Evolutionary conservation across 2,888 invertebrate genomes (phyloP).

Genomic region (Oasisia sp.): DNA sequence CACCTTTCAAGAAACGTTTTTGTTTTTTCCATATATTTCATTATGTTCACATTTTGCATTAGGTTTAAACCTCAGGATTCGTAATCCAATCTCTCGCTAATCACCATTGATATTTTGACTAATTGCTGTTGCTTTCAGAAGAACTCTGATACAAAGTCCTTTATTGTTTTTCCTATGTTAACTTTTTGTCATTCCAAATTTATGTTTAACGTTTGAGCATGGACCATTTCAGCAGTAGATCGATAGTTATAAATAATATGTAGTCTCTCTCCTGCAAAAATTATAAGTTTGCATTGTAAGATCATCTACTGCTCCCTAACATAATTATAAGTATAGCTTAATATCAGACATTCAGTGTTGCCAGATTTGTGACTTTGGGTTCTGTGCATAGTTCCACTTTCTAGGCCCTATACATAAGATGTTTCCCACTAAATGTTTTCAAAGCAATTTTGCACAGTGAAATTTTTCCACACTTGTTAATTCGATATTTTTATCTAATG

Average conservation of each 20-base stretch:
- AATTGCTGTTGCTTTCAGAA: background rate
- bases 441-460: background rate
- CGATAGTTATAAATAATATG: too few species aligned
- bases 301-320: too few species aligned
- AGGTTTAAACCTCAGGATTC: background rate
- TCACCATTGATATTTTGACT: background rate
- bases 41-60: background rate
- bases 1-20: too few species aligned
- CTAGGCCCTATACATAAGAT: background rate
- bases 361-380: too few species aligned
- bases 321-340: too few species aligned
- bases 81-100: background rate
- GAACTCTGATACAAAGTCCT: too few species aligned
- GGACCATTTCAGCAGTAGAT: too few species aligned
- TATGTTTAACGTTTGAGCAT: background rate
- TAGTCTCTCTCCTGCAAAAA: too few species aligned
- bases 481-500: background rate
- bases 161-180: background rate
- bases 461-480: background rate
- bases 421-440: background rate
- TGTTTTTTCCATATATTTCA: too few species aligned
- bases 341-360: too few species aligned
- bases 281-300: too few species aligned
- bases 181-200: background rate
- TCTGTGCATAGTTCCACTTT: too few species aligned